These are phyloP conservation scores for Gymnobelideus leadbeateri DNA, from an alignment of 2,113 vertebrate species.

Conservation along the genomic window DNA sequence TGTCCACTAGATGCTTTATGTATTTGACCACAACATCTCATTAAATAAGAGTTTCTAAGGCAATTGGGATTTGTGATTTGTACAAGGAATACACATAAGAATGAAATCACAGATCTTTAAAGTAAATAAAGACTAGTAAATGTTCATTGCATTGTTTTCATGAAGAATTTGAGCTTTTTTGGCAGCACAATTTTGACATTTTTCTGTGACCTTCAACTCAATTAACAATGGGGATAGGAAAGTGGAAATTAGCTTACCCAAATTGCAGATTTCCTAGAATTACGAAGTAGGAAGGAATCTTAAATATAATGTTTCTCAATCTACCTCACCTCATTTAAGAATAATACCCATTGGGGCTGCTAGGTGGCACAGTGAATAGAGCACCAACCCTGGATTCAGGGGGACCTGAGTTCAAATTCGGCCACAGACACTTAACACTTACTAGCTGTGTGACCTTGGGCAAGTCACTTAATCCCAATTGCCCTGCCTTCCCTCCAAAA, in stretches of 20 bases:
- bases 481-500: too few relatives aligned
- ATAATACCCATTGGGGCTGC: not conserved
- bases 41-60: not conserved
- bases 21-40: not conserved
- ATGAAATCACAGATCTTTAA: not conserved
- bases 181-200: not conserved
- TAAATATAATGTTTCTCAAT: not conserved
- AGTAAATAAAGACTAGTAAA: not conserved
- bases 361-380: too few relatives aligned
- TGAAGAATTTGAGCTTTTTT: not conserved
- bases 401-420: too few relatives aligned
- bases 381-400: too few relatives aligned
- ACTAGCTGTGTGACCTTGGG: too few relatives aligned
- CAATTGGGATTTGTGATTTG: not conserved
- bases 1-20: not conserved
- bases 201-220: not conserved
- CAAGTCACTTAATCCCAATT: too few relatives aligned
- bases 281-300: not conserved
- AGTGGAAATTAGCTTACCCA: not conserved
- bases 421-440: too few relatives aligned
- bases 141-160: not conserved
- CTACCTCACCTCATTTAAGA: not conserved
- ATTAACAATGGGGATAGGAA: not conserved
- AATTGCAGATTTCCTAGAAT: not conserved
- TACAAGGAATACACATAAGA: not conserved